Base-by-base conservation (phyloP, 1,140 invertebrate genomes). In the Leguminivora glycinivorella region DNA sequence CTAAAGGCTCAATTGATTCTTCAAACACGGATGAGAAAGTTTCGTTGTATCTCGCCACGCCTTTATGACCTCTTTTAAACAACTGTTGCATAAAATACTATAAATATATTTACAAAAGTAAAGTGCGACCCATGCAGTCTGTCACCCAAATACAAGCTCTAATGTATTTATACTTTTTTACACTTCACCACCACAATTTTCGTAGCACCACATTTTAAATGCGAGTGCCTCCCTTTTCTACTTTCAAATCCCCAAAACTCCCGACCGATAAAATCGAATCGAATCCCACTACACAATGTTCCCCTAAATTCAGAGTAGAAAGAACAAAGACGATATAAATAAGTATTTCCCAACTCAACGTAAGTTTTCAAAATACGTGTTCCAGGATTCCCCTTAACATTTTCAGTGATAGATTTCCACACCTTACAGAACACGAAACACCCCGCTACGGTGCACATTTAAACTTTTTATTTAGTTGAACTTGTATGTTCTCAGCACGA, bases 401-500 rank as follows among this genome's bases (percentile, higher is more conserved):
- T 52, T 52, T 52, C 19, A 22, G 47, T 52, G 47, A 22, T 52
- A 22, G 47, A 4, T 43, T n/a, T 43, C 5, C 47, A 22, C 17
- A 52, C 47, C 22, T 52, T 22, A 4, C 4, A n/a, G 24, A 58
- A 14, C 24, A n/a, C 25, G 25, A 58, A 29, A 9, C n/a, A 26
- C 14, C 10, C n/a, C 25, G 29, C 26, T 58, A 58, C 7, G 25
- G 29, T 60, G 26, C 56, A 60, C 25, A 24, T 52, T 52, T 52
- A 19, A 52, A 29, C 14, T 63, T 63, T 63, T 63, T 63, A 63
- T 63, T 63, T 63, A 63, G 25, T 17, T 29, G 25, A 63, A 29
- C n/a, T 34, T 63, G 26, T 63, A 29, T 17, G 25, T 63, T 63
- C 24, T 12, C 58, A 9, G 58, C 26, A 31, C 25, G 25, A 26